phyloP scores from a whole-genome alignment of 2,797 vertebrate genomes.

The Anableps anableps region DNA sequence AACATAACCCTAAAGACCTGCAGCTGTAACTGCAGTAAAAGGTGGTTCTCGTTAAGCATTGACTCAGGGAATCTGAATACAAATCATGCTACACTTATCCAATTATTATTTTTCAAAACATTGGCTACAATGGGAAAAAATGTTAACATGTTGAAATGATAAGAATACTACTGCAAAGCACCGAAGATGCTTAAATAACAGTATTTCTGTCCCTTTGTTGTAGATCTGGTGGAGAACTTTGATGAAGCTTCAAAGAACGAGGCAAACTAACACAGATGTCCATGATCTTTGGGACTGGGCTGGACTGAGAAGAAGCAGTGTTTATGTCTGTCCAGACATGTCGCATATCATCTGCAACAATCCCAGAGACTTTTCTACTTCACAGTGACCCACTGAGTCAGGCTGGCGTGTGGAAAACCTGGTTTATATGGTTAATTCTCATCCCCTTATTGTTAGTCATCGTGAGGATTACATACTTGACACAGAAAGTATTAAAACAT shows the following conservation, averaged over 20 bases:
- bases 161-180: neutral
- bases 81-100: too few relatives aligned
- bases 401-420: conserved; percentile 25
- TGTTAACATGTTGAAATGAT: neutral
- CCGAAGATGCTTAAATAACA: neutral
- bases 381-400: conserved; percentile 82
- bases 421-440: neutral
- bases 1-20: too few relatives aligned
- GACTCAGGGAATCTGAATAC: too few relatives aligned
- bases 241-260: conserved; percentile 97
- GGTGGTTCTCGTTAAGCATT: too few relatives aligned
- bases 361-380: conserved; percentile 84
- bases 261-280: conserved; percentile 84
- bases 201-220: conserved; percentile 40
- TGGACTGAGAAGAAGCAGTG: conserved; percentile 84
- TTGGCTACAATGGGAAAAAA: neutral
- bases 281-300: conserved; percentile 20
- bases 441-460: neutral
- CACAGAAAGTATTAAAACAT: conserved; percentile 77
- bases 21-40: too few relatives aligned
- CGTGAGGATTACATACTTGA: neutral
- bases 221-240: conserved; percentile 98
- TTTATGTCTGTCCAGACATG: conserved; percentile 66
- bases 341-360: conserved; percentile 59
- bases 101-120: too few relatives aligned